These are phyloP conservation scores for Clangula hyemalis DNA, from an alignment of 2,797 vertebrate species.

Conservation along the genomic window DNA sequence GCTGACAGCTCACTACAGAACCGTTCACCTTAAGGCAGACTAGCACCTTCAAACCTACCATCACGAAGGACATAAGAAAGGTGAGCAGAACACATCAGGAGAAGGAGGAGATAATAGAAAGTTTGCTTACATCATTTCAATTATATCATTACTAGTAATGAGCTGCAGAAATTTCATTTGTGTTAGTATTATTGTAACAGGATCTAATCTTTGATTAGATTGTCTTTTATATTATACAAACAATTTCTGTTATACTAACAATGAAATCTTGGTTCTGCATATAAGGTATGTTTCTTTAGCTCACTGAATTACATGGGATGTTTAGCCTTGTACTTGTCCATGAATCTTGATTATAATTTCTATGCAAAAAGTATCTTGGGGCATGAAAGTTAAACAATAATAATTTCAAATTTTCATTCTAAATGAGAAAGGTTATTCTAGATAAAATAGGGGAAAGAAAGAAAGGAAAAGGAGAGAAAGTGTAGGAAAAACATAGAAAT, in stretches of 20 bases:
- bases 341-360: background rate
- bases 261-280: background rate
- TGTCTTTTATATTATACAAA: background rate
- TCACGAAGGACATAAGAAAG: background rate
- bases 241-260: background rate
- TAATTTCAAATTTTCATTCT: background rate
- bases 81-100: background rate
- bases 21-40: background rate
- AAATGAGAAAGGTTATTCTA: background rate
- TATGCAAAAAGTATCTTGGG: background rate
- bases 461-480: background rate
- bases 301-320: background rate
- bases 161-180: background rate
- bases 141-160: background rate
- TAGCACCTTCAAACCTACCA: background rate
- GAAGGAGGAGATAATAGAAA: background rate
- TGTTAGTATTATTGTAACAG: background rate
- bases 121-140: background rate
- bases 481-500: background rate
- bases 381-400: background rate
- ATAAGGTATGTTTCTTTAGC: background rate
- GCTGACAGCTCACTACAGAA: background rate
- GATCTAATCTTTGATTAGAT: background rate
- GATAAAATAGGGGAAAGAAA: background rate
- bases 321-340: background rate